These are phyloP conservation scores for Cephus spinipes DNA, from an alignment of 2,888 invertebrate species.

Conservation along the genomic window DNA sequence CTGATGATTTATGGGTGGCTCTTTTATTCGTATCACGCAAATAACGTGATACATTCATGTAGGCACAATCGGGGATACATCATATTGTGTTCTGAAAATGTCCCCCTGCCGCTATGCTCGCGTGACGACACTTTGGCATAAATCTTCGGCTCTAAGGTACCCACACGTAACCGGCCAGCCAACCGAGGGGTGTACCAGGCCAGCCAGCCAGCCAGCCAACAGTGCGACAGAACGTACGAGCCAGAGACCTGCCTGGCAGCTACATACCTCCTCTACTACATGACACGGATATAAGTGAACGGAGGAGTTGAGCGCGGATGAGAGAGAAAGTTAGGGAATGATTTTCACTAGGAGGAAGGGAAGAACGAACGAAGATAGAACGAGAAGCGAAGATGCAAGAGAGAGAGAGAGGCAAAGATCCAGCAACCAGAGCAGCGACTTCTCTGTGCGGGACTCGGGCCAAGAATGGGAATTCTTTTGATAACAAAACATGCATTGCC, in stretches of 20 bases:
- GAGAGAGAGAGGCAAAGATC: no score
- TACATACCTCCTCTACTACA: no score
- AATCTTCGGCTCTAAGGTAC: slow-evolving; percentile 28
- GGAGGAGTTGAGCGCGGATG: slow-evolving; percentile 7
- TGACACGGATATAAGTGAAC: slow-evolving; percentile 9
- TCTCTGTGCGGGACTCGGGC: slow-evolving; percentile 23
- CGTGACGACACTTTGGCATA: slow-evolving; percentile 35
- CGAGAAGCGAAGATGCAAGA: no score
- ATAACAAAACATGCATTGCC: slow-evolving; percentile 37
- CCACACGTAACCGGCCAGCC: not conserved
- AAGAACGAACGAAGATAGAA: no score
- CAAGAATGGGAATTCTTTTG: slow-evolving; percentile 38
- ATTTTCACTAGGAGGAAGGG: no score
- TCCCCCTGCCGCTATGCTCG: slow-evolving; percentile 14
- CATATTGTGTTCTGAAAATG: slow-evolving; percentile 41
- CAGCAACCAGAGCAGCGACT: not conserved
- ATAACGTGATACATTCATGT: slow-evolving; percentile 38
- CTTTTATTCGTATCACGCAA: slow-evolving; percentile 38
- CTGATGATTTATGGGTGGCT: slow-evolving; percentile 28
- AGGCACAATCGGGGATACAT: slow-evolving; percentile 42
- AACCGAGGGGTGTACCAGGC: not conserved
- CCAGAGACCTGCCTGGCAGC: no score
- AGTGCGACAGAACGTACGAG: no score
- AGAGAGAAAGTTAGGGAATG: slow-evolving; percentile 22
- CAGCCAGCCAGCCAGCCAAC: not conserved